Conservation (phyloP, 2,797 vertebrate genomes). For the Crypturellus tataupa region DNA sequence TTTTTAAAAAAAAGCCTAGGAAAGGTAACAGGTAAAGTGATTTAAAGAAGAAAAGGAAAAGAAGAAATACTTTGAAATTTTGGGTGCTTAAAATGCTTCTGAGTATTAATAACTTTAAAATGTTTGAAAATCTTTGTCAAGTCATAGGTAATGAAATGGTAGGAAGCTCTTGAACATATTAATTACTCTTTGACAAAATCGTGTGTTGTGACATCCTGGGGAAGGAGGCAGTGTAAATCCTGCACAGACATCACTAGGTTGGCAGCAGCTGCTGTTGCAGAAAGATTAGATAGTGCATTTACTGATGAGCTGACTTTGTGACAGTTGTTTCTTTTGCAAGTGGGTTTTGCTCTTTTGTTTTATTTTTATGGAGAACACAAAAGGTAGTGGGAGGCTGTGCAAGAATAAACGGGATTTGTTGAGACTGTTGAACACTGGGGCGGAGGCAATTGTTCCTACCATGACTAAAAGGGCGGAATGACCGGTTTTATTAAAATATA, state of each 20-base stretch:
- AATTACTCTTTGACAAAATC: not conserved
- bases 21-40: not conserved
- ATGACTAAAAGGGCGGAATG: slow-evolving; percentile 36
- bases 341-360: not conserved
- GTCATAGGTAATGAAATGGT: not conserved
- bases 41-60: slow-evolving; percentile 8
- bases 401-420: slow-evolving; percentile 3
- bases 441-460: slow-evolving; percentile 4
- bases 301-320: not conserved
- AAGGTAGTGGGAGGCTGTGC: not conserved
- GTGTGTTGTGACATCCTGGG: not conserved
- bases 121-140: not conserved
- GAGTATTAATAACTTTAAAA: not conserved
- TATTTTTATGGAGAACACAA: not conserved
- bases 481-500: slow-evolving; percentile 36
- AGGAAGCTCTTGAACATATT: slow-evolving; percentile 1
- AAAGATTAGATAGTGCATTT: not conserved
- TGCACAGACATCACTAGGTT: not conserved
- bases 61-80: not conserved
- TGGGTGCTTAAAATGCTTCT: not conserved
- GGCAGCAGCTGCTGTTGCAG: not conserved
- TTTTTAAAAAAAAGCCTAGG: too few species aligned
- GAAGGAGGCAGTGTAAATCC: not conserved
- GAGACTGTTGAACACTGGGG: not conserved
- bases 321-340: not conserved